These are phyloP conservation scores for Tonatia bakeri DNA, from an alignment of 2,113 vertebrate species.

Conservation along the genomic window DNA sequence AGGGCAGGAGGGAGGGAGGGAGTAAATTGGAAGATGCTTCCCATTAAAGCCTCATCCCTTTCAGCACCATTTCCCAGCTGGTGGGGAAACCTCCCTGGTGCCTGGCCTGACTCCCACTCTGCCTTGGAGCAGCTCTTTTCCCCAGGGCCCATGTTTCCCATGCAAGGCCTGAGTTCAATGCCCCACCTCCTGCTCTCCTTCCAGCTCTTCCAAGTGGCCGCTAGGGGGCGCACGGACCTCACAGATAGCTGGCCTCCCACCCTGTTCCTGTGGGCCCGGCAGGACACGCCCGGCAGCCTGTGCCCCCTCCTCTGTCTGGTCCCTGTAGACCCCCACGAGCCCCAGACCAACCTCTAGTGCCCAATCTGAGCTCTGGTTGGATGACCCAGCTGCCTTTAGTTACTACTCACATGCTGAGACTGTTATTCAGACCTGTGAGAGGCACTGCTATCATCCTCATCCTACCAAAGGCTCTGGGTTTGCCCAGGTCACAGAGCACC, in stretches of 20 bases:
- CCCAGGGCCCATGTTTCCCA: not conserved
- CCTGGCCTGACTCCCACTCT: not conserved
- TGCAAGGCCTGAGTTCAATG: not conserved
- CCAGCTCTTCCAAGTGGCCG: not conserved
- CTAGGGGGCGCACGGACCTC: conserved; percentile 17
- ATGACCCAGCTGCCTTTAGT: not conserved
- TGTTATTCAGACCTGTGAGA: not conserved
- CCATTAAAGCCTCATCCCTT: not conserved
- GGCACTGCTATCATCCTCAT: not conserved
- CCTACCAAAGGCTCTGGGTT: not conserved
- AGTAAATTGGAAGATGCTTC: not conserved
- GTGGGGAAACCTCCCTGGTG: not conserved
- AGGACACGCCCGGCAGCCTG: not conserved
- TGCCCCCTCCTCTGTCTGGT: not conserved
- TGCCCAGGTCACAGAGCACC: not conserved
- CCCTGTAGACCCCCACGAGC: not conserved
- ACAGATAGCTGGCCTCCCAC: rapidly evolving
- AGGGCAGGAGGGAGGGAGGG: not conserved
- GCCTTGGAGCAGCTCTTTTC: not conserved
- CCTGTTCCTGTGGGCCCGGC: not conserved
- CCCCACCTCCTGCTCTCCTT: rapidly evolving
- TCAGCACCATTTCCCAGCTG: not conserved
- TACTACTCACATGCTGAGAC: not conserved
- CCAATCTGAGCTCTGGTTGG: not conserved
- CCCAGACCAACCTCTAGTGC: not conserved